Evolutionary conservation across 2,888 invertebrate species (phyloP), one percentile per base, ranked within the genome.

Genomic region (Cephus sareptanus): DNA sequence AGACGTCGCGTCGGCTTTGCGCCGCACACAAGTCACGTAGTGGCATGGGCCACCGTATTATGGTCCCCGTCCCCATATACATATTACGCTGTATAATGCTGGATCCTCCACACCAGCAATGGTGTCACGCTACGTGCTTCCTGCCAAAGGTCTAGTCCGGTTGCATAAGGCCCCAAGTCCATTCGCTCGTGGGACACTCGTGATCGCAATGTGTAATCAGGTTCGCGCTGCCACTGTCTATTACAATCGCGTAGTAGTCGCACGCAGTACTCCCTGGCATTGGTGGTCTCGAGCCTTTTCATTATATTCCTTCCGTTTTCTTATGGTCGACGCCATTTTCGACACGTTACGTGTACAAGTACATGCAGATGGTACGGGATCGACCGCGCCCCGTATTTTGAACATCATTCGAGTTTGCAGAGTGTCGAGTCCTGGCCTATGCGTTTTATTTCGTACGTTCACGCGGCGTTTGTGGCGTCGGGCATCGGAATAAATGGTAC

Each of bases 121-220:
- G 88, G 89, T 90, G 90, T 90, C 90, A 90, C 89, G 89, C 90
- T 90, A 90, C 90, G 90, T 88, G 89, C 89, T 89, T 89, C 90
- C 90, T 90, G 90, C 89, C 88, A 86, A 85, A 86, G 88, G 86
- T 86, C 86, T 83, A 84, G 86, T 80, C 84, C 82, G 83, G 86
- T 85, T 85, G 88, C 89, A 86, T 88, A 88, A 87, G 87, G 88
- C 87, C 89, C 87, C 85, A 88, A 87, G 87, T 89, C 88, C 88
- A 85, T 84, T 83, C 83, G 86, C 88, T 87, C 89, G 89, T 87
- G 87, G 87, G 86, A 89, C 88, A 89, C 89, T 88, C 90, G 90
- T 90, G 90, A 89, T 90, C 88, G 89, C 89, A 89, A 90, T 90
- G 90, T 88, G 90, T 89, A 90, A 90, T 89, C 88, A 87, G 87